Evolutionary conservation across 2,888 invertebrate species (phyloP).

Genomic region (Heteromurus nitidus): DNA sequence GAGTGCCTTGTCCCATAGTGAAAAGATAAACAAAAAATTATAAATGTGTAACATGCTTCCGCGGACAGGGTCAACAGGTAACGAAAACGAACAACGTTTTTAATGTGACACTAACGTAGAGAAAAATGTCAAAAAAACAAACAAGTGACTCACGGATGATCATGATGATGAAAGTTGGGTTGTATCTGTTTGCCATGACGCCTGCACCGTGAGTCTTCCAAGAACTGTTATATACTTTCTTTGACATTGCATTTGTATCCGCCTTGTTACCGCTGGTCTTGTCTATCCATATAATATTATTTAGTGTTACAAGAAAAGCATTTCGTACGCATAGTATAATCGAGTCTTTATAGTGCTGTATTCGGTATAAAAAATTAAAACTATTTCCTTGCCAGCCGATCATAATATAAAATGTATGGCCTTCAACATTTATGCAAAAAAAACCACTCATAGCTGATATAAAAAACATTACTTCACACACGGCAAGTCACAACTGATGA

Average conservation of each 20-base stretch:
- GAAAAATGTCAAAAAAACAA: no score
- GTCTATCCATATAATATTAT: background rate
- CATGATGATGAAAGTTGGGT: background rate
- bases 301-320: background rate
- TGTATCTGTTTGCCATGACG: background rate
- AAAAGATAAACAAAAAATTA: no score
- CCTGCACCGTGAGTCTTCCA: background rate
- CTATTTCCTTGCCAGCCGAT: conserved; percentile 10
- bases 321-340: background rate
- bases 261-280: conserved; percentile 14
- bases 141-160: background rate
- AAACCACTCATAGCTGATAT: background rate
- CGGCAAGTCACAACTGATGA: background rate
- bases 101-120: no score
- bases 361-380: background rate
- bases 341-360: background rate
- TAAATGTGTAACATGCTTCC: conserved; percentile 25
- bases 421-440: conserved; percentile 29
- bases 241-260: conserved; percentile 4
- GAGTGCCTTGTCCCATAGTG: conserved; percentile 53
- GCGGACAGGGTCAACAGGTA: conserved; percentile 46
- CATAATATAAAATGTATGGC: conserved; percentile 36
- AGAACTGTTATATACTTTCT: background rate
- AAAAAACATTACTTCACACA: background rate
- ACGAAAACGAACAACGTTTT: background rate